Conservation (phyloP, 2,888 invertebrate genomes). For the Apodemia mormo region DNA sequence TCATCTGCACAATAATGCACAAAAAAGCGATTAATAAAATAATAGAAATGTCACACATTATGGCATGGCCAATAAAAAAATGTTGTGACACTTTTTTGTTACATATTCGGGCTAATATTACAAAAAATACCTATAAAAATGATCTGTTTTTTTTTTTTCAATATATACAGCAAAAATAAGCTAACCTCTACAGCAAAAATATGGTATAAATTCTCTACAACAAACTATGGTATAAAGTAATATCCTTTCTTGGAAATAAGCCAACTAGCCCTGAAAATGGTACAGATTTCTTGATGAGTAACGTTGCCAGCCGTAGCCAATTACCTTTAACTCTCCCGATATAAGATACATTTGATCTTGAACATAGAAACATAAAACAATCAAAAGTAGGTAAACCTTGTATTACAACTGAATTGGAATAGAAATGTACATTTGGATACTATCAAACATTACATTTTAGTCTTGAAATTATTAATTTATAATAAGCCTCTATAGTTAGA, state of each 20-base stretch:
- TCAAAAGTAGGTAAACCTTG: slow-evolving; percentile 20
- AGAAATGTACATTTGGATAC: no score
- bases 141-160: neutral
- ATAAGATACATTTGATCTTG: slow-evolving; percentile 28
- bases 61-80: no score
- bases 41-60: no score
- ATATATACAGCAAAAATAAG: neutral
- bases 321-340: slow-evolving; percentile 30
- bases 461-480: no score
- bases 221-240: slow-evolving; percentile 36
- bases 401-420: neutral
- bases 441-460: no score
- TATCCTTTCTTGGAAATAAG: slow-evolving; percentile 38
- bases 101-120: neutral
- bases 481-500: no score
- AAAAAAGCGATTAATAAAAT: no score
- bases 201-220: neutral
- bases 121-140: neutral
- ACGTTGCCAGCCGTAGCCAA: slow-evolving; percentile 34
- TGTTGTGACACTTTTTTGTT: no score
- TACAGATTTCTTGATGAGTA: slow-evolving; percentile 40
- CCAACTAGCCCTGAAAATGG: slow-evolving; percentile 38
- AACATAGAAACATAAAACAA: slow-evolving; percentile 26
- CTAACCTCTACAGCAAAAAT: neutral
- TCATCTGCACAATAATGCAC: no score